Conservation (phyloP, 2,113 vertebrate genomes). For the Corythornis vintsioides region DNA sequence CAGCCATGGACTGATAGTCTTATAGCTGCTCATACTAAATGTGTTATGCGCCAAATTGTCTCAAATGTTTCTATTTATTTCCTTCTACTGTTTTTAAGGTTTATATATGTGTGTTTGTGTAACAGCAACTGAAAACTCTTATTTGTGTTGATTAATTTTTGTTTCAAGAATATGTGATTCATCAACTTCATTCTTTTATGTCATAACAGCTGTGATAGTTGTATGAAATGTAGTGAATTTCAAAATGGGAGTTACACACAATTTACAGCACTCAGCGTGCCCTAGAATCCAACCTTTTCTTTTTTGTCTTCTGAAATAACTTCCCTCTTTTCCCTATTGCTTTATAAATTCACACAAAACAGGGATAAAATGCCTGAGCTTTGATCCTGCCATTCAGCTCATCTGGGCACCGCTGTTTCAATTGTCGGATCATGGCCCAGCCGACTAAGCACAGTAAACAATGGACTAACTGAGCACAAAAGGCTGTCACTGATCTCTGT, state of each 20-base stretch:
- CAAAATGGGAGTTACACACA: not conserved
- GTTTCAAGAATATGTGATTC: not conserved
- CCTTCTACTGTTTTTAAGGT: not conserved
- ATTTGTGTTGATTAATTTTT: not conserved
- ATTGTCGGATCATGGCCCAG: not conserved
- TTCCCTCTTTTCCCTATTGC: not conserved
- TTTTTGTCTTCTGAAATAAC: not conserved
- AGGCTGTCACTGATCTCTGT: conserved; percentile 36
- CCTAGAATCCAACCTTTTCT: not conserved
- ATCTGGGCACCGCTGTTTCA: not conserved
- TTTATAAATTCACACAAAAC: not conserved
- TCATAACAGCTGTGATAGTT: not conserved
- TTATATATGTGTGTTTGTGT: not conserved
- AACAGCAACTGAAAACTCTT: not conserved
- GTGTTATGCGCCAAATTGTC: not conserved
- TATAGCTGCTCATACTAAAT: not conserved
- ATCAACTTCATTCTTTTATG: not conserved
- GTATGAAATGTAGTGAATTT: not conserved
- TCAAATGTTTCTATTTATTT: not conserved
- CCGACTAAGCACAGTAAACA: not conserved
- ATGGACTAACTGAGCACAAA: conserved; percentile 19
- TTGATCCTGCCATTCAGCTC: not conserved
- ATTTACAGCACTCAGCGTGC: not conserved
- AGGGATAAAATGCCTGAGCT: not conserved
- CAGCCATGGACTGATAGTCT: not conserved